phyloP scores from a whole-genome alignment of 2,888 invertebrate species.

The Xanthostigma xanthostigma region DNA sequence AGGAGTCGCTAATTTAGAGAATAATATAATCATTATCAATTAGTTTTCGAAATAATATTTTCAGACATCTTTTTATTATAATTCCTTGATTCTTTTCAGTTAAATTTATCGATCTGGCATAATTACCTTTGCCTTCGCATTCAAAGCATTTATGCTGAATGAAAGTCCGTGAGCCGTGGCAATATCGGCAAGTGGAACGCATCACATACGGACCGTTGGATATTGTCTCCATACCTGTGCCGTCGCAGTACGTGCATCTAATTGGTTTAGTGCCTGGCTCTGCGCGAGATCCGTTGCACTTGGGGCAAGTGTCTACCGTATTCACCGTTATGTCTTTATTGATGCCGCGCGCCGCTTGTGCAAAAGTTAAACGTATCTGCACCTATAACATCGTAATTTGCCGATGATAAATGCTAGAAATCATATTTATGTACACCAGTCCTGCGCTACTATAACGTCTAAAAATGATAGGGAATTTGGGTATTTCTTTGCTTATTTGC shows the following conservation, averaged over 20 bases:
- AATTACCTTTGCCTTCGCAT: slow-evolving; percentile 72
- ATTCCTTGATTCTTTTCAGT: not conserved
- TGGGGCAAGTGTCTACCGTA: slow-evolving; percentile 81
- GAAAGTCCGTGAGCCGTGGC: slow-evolving; percentile 70
- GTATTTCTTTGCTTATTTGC: too few relatives aligned
- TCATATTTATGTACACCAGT: not conserved
- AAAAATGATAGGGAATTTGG: too few relatives aligned
- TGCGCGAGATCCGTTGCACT: slow-evolving; percentile 72
- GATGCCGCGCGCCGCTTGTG: slow-evolving; percentile 88
- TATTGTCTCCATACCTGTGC: slow-evolving; percentile 89
- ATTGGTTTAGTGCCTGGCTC: slow-evolving; percentile 86
- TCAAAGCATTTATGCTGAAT: slow-evolving; percentile 85
- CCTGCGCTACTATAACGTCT: too few relatives aligned
- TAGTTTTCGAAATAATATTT: too few relatives aligned
- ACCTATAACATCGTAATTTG: slow-evolving; percentile 35
- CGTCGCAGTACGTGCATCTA: slow-evolving; percentile 85
- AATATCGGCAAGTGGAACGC: slow-evolving; percentile 87
- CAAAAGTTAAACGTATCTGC: slow-evolving; percentile 76
- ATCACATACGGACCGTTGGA: slow-evolving; percentile 82
- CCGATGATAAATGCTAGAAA: slow-evolving; percentile 2
- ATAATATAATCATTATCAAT: too few relatives aligned
- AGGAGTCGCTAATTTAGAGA: too few relatives aligned
- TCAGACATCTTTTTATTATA: not conserved
- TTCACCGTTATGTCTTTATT: slow-evolving; percentile 88
- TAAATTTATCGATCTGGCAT: slow-evolving; percentile 22